phyloP scores from a whole-genome alignment of 2,113 vertebrate species.

The Jacana jacana region DNA sequence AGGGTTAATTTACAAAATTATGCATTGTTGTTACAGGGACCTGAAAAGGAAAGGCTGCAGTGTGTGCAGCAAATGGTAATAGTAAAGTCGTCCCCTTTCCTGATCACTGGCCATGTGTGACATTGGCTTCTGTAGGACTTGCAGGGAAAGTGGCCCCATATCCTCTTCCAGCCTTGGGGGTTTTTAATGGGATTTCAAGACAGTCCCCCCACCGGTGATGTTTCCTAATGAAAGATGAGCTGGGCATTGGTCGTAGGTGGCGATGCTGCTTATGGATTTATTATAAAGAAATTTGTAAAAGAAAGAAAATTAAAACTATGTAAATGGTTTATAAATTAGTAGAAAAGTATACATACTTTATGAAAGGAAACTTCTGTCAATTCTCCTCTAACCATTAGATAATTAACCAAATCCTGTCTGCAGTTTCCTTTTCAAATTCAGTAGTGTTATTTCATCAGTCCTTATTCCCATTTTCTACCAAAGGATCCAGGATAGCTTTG shows the following conservation, averaged over 20 bases:
- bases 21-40: accelerated
- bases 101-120: not conserved
- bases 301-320: not conserved
- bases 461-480: not conserved
- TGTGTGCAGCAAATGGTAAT: not conserved
- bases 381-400: not conserved
- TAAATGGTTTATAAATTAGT: not conserved
- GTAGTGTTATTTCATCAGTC: not conserved
- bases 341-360: not conserved
- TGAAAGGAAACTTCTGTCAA: not conserved
- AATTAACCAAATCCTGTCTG: not conserved
- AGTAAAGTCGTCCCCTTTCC: not conserved
- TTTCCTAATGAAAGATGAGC: not conserved
- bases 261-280: not conserved
- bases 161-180: not conserved
- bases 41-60: not conserved
- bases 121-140: not conserved
- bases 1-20: not conserved
- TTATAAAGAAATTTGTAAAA: not conserved
- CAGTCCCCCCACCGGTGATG: accelerated
- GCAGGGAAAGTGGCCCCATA: not conserved
- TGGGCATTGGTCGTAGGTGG: not conserved
- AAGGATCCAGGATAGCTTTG: not conserved
- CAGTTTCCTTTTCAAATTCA: not conserved
- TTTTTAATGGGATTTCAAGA: not conserved